phyloP scores from a whole-genome alignment of 2,888 invertebrate species.

The Plebejus argus region DNA sequence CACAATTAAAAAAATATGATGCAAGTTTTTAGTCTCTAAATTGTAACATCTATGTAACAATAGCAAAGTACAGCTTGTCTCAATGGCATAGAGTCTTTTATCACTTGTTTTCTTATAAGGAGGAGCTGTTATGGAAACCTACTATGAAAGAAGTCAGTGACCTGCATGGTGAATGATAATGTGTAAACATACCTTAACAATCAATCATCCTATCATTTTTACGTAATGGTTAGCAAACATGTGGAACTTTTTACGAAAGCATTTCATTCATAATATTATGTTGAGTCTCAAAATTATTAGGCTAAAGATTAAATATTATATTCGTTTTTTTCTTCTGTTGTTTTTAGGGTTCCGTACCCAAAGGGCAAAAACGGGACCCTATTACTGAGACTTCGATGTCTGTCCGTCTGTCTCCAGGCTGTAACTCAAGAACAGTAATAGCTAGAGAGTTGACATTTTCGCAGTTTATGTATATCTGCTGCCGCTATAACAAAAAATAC shows the following conservation, averaged over 20 bases:
- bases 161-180: slow-evolving; percentile 45
- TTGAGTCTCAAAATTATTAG: neutral
- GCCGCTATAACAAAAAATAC: too few relatives aligned
- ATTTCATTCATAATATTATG: neutral
- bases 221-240: slow-evolving; percentile 23
- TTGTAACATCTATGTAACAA: neutral
- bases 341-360: too few relatives aligned
- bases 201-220: slow-evolving; percentile 44
- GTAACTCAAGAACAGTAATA: too few relatives aligned
- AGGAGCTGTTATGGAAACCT: slow-evolving; percentile 45
- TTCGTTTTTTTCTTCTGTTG: neutral
- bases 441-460: too few relatives aligned
- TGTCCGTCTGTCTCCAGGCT: too few relatives aligned
- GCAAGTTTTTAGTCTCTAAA: slow-evolving; percentile 30
- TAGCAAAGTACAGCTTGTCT: slow-evolving; percentile 28
- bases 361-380: too few relatives aligned
- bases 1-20: slow-evolving; percentile 35
- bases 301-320: too few relatives aligned
- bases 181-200: slow-evolving; percentile 46
- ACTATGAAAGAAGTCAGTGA: slow-evolving; percentile 46
- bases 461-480: too few relatives aligned
- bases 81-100: slow-evolving; percentile 31
- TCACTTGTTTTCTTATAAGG: slow-evolving; percentile 28
- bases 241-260: neutral
- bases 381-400: too few relatives aligned